Percentiles rank a stretch among this genome's conserved stretches.
Evolutionary conservation across 2,113 vertebrate genomes (phyloP).

Genomic region (Apeltes quadracus): DNA sequence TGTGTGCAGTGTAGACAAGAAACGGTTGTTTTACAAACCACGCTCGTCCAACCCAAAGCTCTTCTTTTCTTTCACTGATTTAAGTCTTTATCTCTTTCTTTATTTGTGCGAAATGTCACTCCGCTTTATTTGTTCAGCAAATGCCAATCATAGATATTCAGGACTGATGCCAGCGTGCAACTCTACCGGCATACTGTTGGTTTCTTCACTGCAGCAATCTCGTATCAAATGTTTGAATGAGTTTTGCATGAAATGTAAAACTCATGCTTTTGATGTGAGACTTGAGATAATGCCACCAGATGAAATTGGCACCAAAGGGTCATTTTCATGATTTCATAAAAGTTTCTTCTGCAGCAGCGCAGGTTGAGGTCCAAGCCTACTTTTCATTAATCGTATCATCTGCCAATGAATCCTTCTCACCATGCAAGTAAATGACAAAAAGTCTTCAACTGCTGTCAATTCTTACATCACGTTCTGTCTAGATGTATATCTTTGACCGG

Average conservation of each 20-base stretch:
- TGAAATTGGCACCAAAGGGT: background rate
- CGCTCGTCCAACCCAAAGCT: background rate
- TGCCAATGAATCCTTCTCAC: background rate
- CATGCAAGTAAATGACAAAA: background rate
- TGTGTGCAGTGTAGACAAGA: slow-evolving; percentile 1
- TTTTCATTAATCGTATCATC: slow-evolving; percentile 6
- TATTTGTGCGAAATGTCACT: background rate
- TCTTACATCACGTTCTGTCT: background rate
- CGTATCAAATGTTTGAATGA: background rate
- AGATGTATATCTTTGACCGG: slow-evolving; percentile 90
- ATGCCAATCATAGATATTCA: background rate
- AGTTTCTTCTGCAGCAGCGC: background rate
- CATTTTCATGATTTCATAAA: background rate
- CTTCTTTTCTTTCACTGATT: background rate
- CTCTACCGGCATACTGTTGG: background rate
- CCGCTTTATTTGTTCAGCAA: background rate
- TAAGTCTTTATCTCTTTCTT: background rate
- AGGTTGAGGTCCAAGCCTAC: slow-evolving; percentile 2
- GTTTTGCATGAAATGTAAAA: slow-evolving; percentile 10
- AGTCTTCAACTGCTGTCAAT: background rate
- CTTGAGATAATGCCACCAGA: background rate
- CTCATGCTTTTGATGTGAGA: background rate
- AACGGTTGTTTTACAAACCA: background rate
- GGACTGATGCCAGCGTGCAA: background rate
- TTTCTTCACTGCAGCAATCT: background rate